Percentiles rank a stretch among this genome's conserved stretches.
Conservation (phyloP, 2,113 vertebrate genomes). For the Thalassoma bifasciatum region DNA sequence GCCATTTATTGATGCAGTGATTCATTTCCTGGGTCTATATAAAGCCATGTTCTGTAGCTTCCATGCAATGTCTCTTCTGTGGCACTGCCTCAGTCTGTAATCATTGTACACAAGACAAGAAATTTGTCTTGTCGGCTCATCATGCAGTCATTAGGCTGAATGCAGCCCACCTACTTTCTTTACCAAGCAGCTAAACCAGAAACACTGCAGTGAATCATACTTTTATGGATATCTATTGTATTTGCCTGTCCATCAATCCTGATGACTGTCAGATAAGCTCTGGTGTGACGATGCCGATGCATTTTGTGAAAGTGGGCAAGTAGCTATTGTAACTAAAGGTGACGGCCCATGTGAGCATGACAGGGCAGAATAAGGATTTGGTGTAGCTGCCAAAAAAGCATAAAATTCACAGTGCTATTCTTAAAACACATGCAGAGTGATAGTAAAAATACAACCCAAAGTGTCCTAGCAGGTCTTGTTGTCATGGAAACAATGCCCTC, state of each 20-base stretch:
- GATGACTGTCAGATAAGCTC: slow-evolving; percentile 37
- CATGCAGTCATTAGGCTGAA: slow-evolving; percentile 49
- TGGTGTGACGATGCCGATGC: slow-evolving; percentile 6
- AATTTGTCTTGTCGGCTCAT: slow-evolving; percentile 55
- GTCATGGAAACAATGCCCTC: slow-evolving; percentile 62
- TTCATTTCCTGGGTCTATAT: slow-evolving; percentile 76
- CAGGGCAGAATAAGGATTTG: background rate
- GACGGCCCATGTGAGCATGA: background rate
- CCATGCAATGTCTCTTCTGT: slow-evolving; percentile 46
- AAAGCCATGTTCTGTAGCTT: slow-evolving; percentile 60
- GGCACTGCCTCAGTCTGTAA: slow-evolving; percentile 49
- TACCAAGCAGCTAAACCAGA: slow-evolving; percentile 41
- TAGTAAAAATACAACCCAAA: slow-evolving; percentile 37
- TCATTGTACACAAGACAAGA: slow-evolving; percentile 41
- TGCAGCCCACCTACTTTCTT: slow-evolving; percentile 66
- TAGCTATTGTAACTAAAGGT: background rate
- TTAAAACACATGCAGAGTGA: slow-evolving; percentile 16
- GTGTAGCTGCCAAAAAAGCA: slow-evolving; percentile 1
- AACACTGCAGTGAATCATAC: slow-evolving; percentile 56
- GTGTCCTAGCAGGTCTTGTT: slow-evolving; percentile 48
- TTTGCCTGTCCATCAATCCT: slow-evolving; percentile 53
- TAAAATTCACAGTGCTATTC: slow-evolving; percentile 23
- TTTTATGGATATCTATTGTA: slow-evolving; percentile 54
- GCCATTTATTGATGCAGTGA: slow-evolving; percentile 71
- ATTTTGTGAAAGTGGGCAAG: slow-evolving; percentile 9